phyloP scores from a whole-genome alignment of 2,797 vertebrate species.

The Microctenopoma lineatum region DNA sequence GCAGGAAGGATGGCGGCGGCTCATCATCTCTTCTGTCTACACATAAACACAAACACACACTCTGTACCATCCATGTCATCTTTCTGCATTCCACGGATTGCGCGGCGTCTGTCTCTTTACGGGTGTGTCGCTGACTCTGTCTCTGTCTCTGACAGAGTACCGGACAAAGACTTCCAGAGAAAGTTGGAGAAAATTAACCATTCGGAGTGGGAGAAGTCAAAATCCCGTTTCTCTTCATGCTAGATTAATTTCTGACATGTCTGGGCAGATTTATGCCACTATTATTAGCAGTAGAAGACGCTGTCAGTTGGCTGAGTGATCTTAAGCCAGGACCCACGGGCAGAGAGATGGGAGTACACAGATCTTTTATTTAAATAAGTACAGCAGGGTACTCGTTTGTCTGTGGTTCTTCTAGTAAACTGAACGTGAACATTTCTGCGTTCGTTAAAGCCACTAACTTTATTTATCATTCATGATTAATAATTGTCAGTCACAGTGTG shows the following conservation, averaged over 20 bases:
- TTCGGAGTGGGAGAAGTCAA: background rate
- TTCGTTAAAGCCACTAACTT: too few species aligned
- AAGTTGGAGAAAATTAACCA: background rate
- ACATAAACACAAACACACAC: slow-evolving; percentile 55
- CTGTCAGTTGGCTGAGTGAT: slow-evolving; percentile 38
- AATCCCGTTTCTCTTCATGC: slow-evolving; percentile 19
- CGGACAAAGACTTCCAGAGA: slow-evolving; percentile 16
- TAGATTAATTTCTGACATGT: slow-evolving; percentile 25
- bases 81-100: slow-evolving; percentile 72
- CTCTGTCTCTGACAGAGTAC: slow-evolving; percentile 8
- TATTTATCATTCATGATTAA: too few species aligned
- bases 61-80: slow-evolving; percentile 50
- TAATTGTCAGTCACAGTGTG: too few species aligned
- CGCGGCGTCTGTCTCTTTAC: slow-evolving; percentile 63
- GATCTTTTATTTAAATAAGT: too few species aligned
- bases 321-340: slow-evolving; percentile 11
- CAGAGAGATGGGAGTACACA: background rate
- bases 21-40: slow-evolving; percentile 51
- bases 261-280: slow-evolving; percentile 18
- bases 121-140: slow-evolving; percentile 44
- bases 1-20: background rate
- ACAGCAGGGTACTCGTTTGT: too few species aligned
- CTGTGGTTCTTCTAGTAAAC: too few species aligned
- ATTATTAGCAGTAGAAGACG: slow-evolving; percentile 38
- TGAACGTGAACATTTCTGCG: too few species aligned